A percentile compares a stretch with the other conserved stretches of the same genome.
Conservation (phyloP, 2,888 invertebrate genomes). For the Diploptera punctata region DNA sequence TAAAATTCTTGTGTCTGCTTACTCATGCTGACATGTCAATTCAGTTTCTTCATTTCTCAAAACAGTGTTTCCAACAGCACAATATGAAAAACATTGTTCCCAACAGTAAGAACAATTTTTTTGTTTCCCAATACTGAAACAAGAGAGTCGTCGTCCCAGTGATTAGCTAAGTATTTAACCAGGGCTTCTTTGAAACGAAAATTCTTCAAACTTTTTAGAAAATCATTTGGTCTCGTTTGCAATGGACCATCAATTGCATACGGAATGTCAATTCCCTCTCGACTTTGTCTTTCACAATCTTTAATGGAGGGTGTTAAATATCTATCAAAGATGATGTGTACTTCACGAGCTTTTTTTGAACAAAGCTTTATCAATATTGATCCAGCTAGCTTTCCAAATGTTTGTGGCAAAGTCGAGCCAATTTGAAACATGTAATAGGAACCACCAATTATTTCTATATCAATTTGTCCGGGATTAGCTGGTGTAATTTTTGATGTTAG, state of each 20-base stretch:
- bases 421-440: slow-evolving; percentile 46
- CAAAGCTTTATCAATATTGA: slow-evolving; percentile 48
- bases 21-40: slow-evolving; percentile 46
- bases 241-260: slow-evolving; percentile 25
- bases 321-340: slow-evolving; percentile 49
- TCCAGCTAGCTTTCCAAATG: slow-evolving; percentile 48
- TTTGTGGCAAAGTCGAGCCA: slow-evolving; percentile 46
- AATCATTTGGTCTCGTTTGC: slow-evolving; percentile 46
- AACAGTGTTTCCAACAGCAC: slow-evolving; percentile 19
- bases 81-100: slow-evolving; percentile 4
- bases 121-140: slow-evolving; percentile 4
- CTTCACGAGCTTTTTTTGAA: slow-evolving; percentile 44
- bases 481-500: slow-evolving; percentile 24
- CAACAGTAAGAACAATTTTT: neutral
- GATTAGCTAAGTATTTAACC: slow-evolving; percentile 47
- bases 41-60: slow-evolving; percentile 43
- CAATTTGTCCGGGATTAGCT: slow-evolving; percentile 36
- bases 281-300: slow-evolving; percentile 33
- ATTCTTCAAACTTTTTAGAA: slow-evolving; percentile 48
- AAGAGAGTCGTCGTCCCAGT: slow-evolving; percentile 45
- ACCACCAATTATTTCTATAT: slow-evolving; percentile 48
- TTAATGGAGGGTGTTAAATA: slow-evolving; percentile 43
- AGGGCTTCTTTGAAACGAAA: slow-evolving; percentile 49
- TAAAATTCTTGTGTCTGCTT: slow-evolving; percentile 48
- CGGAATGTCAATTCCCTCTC: slow-evolving; percentile 14